Base-by-base conservation (phyloP, 2,797 vertebrate genomes). In the Gymnoscopelus braueri region DNA sequence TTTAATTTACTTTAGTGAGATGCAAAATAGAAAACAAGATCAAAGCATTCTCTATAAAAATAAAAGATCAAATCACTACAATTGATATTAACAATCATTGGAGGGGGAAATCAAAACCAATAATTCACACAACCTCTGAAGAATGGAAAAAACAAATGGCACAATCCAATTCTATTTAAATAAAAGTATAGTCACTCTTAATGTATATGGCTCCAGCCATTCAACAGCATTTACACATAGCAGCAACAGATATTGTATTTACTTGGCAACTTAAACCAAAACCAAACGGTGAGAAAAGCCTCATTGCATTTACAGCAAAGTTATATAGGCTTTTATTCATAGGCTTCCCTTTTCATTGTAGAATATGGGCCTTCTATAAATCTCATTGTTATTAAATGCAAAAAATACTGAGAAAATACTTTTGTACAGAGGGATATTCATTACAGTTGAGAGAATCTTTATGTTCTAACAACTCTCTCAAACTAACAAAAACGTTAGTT, bases 31-130 rank as follows among this genome's bases (percentile, higher is more conserved):
- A 90, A 88, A 90, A 86, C 2, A 39, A 81, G 79, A 81, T 81
- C 47, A 83, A 77, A 79, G 69, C 93, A 93, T 94, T 93, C 82
- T 57, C 90, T 84, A 94, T 93, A 90, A 96, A 94, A 67, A 95
- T 83, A 90, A 95, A 95, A 68, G 87, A 90, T 86, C 89, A 93
- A 49, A 91, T 91, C 63, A 84, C 74, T 68, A 75, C 62, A 77
- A 47, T 69, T 75, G 54, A 69, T 70, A 72, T 73, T 3, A 72
- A 73, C 66, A 80, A 63, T 70, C 64, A 15, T 52, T 23, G 3
- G 53, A 13, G 51, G 26, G 7, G 19, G 2, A 2, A 1, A 11
- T 47, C 8, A 23, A 62, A 65, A 60, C 48, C 35, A 72, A 39
- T 10, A 68, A 47, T 56, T 26, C 39, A 55, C 11, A 58, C 3